phyloP scores from a whole-genome alignment of 1,140 invertebrate species.

The Drosophila biarmipes region DNA sequence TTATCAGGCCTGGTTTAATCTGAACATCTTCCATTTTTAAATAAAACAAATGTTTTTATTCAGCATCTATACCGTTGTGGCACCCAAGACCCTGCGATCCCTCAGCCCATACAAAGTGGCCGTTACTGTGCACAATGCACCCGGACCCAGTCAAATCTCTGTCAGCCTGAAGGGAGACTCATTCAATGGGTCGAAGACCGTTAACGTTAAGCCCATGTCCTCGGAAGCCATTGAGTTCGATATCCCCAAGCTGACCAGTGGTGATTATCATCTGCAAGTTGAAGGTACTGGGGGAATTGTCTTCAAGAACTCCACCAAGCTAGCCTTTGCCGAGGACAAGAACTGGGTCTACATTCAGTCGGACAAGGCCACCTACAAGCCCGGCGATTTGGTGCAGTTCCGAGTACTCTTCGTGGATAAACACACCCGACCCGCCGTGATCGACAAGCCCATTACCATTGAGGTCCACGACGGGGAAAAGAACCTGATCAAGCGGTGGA shows the following conservation, averaged over 20 bases:
- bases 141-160: constrained; percentile 87
- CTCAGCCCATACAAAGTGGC: constrained; percentile 93
- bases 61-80: constrained; percentile 92
- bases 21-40: too few relatives aligned
- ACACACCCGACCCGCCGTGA: constrained; percentile 88
- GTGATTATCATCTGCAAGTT: constrained; percentile 91
- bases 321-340: constrained; percentile 92
- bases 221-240: constrained; percentile 88
- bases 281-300: constrained; percentile 89
- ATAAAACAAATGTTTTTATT: not conserved
- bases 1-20: too few relatives aligned
- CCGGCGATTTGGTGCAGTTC: constrained; percentile 92
- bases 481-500: constrained; percentile 90
- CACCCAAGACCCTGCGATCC: constrained; percentile 90
- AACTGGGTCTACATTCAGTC: constrained; percentile 97
- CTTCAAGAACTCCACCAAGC: constrained; percentile 89
- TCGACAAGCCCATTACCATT: constrained; percentile 55
- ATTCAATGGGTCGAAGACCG: constrained; percentile 88
- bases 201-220: constrained; percentile 88
- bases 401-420: constrained; percentile 92
- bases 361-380: constrained; percentile 97
- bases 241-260: constrained; percentile 89
- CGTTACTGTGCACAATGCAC: constrained; percentile 88
- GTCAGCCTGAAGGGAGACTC: constrained; percentile 90
- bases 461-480: constrained; percentile 54